These are phyloP conservation scores for Melipona beecheii DNA, from an alignment of 2,888 invertebrate species.

Conservation along the genomic window DNA sequence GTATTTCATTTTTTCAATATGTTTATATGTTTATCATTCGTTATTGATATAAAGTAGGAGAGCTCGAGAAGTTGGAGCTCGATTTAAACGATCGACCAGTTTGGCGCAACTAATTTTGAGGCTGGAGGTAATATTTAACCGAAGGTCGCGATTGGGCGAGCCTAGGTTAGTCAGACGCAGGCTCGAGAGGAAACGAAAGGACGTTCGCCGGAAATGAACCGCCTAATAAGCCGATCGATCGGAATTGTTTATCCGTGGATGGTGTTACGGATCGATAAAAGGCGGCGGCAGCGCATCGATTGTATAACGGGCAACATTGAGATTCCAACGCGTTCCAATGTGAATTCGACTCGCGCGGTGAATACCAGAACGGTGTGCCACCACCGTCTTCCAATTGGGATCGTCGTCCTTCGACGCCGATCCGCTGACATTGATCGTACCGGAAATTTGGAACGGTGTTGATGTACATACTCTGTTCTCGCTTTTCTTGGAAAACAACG, in stretches of 20 bases:
- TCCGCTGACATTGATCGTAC: not conserved
- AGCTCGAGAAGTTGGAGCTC: too few relatives aligned
- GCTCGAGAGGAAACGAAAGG: slow-evolving; percentile 46
- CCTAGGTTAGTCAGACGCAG: slow-evolving; percentile 42
- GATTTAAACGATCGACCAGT: too few relatives aligned
- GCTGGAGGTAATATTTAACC: too few relatives aligned
- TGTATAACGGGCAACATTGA: slow-evolving; percentile 63
- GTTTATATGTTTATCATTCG: too few relatives aligned
- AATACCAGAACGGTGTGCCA: slow-evolving; percentile 39
- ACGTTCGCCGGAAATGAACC: slow-evolving; percentile 63
- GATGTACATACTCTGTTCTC: too few relatives aligned
- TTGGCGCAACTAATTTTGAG: too few relatives aligned
- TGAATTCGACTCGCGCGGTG: slow-evolving; percentile 27
- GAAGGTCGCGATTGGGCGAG: slow-evolving; percentile 36
- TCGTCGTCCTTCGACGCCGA: slow-evolving; percentile 49
- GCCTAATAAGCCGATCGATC: slow-evolving; percentile 63
- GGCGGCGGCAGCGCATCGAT: slow-evolving; percentile 47
- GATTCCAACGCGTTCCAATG: slow-evolving; percentile 44
- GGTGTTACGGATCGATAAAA: slow-evolving; percentile 60
- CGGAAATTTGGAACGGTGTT: slow-evolving; percentile 23
- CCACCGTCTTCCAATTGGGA: slow-evolving; percentile 14
- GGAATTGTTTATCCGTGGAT: slow-evolving; percentile 53
- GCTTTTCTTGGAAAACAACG: not conserved
- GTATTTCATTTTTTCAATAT: too few relatives aligned
- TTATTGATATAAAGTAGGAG: too few relatives aligned